Conservation (phyloP, 2,113 vertebrate genomes). For the Copsychus sechellarum region DNA sequence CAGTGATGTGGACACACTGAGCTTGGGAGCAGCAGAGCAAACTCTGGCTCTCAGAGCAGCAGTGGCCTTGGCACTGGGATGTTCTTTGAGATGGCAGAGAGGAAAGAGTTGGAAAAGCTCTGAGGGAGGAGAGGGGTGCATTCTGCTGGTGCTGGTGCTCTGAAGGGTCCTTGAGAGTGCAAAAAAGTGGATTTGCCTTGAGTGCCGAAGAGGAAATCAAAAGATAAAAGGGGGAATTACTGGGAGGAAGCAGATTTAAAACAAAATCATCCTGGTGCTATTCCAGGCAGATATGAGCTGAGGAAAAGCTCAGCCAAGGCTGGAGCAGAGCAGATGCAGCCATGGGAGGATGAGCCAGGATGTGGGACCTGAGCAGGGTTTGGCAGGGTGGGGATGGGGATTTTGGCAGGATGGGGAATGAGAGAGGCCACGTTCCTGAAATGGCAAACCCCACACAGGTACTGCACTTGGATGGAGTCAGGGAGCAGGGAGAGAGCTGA, state of each 20-base stretch:
- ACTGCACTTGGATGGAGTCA: accelerated
- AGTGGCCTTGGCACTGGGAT: background rate
- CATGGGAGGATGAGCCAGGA: background rate
- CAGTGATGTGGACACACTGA: accelerated
- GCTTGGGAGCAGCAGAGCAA: background rate
- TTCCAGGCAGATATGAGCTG: accelerated
- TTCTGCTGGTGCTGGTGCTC: background rate
- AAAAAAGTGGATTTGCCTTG: background rate
- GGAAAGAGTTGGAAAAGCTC: background rate
- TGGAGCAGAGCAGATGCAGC: background rate
- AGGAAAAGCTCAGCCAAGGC: background rate
- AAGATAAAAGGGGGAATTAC: background rate
- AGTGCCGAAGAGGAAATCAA: background rate
- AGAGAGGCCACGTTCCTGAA: accelerated
- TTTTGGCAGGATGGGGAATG: background rate
- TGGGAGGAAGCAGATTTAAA: background rate
- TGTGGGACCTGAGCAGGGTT: background rate
- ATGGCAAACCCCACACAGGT: accelerated
- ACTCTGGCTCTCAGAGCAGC: background rate
- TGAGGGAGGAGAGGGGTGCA: accelerated
- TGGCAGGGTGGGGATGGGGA: background rate
- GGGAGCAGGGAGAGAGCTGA: background rate
- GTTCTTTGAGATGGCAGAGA: background rate
- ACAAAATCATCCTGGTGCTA: background rate
- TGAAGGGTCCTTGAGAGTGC: background rate